Base-by-base conservation (phyloP, 1,140 invertebrate species). In the Mycetomoellerius zeteki region DNA sequence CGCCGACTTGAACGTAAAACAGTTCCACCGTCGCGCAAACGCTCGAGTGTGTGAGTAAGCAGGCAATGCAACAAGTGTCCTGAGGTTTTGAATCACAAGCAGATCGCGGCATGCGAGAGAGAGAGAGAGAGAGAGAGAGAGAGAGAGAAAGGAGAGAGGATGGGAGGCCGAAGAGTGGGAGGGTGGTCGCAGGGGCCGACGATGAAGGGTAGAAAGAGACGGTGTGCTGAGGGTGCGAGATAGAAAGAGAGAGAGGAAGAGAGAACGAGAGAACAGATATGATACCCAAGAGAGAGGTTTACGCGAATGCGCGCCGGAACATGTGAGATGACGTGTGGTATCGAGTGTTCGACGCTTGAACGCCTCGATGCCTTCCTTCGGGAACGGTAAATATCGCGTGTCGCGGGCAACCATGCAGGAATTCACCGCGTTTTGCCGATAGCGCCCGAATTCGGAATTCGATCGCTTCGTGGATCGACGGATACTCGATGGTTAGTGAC, bases 11-110 rank as follows among this genome's bases (percentile, higher is more conserved):
- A 90, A 93, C 92, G 92, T 91, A 91, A 93, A 94, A 93, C 86
- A 76, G 89, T 90, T 82, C 67, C 88, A 84, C 72, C 73, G 71
- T 82, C 89, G 89, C 80, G 81, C 73, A 24, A 54, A 54, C 52
- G 87, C 27, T 58, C 52, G 75, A 71, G 91, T 91, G 93, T 90
- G 88, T 86, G 92, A 93, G 93, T 95, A 95, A 95, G 94, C 93
- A 95, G 91, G 90, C 93, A 95, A 94, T 93, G 95, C 95, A 95
- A 95, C 94, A 95, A 95, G 95, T 95, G 94, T 95, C 94, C 95
- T 94, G 94, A 95, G 94, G 94, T 95, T 95, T 95, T 95, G 95
- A 95, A 95, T 95, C 94, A 95, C 95, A 95, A 95, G 95, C 94
- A 95, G 94, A 95, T 95, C 93, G 94, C 91, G 92, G 88, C 91